Base-by-base conservation (phyloP, 2,888 invertebrate species). In the Nowickia ferox region DNA sequence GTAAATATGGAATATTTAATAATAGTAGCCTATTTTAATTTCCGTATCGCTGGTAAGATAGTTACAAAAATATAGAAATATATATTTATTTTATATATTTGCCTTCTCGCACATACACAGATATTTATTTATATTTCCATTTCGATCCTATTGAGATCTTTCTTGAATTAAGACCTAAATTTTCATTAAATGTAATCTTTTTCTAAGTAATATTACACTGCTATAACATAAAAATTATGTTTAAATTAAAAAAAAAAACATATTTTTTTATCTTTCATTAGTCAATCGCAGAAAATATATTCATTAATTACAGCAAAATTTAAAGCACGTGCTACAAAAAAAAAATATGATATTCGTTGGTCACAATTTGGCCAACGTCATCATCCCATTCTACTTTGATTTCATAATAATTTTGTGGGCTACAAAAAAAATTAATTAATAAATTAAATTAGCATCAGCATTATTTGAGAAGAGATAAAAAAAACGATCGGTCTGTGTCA, bases 401-500 rank as follows among this genome's bases (percentile, higher is more conserved):
- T 75, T 75, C 63, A 53, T 53, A 75, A 63, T 30, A 40, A 53
- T 75, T 75, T 51, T 17, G 40, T 42, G 9, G 10, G 17, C 51
- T 38, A 59, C 2, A 30, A 42, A 59, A 71, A 65, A 22, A 46
- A 48, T 10, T 48, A 46, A 48, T 9, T 3, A 15, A 63, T n/a
- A 61, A 51, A 42, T 63, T 42, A 53, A 51, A 75, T 74, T 75
- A 75, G 51, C 74, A 75, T 75, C 63, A 63, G 44, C 51, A 22
- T 11, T 22, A 51, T 15, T 17, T n/a, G n/a, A n/a, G 40, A 40
- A 17, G 19, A 44, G 19, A 74, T 57, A 44, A 8, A 46, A n/a
- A 17, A 38, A 8, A 2, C 46, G 17, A 19, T 75, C 51, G 42
- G 30, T 59, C 46, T 46, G 57, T 46, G n/a, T 22, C 17, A 30